phyloP scores from a whole-genome alignment of 2,888 invertebrate species.

The Gasteruption jaculator region DNA sequence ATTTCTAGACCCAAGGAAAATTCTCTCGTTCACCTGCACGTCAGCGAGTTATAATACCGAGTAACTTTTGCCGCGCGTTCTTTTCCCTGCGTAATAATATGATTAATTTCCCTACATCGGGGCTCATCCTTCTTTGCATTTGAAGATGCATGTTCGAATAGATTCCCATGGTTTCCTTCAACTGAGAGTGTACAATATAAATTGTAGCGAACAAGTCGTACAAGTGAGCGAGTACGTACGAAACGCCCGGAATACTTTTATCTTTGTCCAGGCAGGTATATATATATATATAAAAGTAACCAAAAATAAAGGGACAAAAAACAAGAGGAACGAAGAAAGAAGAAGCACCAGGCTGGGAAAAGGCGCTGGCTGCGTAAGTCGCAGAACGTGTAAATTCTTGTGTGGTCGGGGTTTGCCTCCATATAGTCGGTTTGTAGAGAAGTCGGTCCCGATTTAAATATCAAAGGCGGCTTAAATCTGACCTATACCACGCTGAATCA shows the following conservation, averaged over 20 bases:
- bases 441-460: conserved; percentile 46
- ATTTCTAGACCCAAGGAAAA: no score
- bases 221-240: no score
- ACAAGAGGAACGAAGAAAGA: conserved; percentile 11
- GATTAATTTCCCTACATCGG: no score
- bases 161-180: no score
- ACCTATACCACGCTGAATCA: conserved; percentile 52
- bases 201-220: no score
- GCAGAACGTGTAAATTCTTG: conserved; percentile 48
- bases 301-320: conserved; percentile 19
- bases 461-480: conserved; percentile 52
- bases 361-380: conserved; percentile 30
- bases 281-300: conserved; percentile 19
- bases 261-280: conserved; percentile 24
- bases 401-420: conserved; percentile 42
- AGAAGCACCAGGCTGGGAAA: conserved; percentile 20
- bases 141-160: no score
- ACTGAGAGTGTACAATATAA: no score
- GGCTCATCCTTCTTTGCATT: no score
- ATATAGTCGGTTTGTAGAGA: conserved; percentile 19
- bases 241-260: conserved; percentile 34
- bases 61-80: no score
- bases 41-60: no score
- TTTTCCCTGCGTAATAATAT: no score
- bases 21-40: no score